phyloP scores from a whole-genome alignment of 37 sponge, comb jelly and placozoan genomes.

The Halichondria panicea region DNA sequence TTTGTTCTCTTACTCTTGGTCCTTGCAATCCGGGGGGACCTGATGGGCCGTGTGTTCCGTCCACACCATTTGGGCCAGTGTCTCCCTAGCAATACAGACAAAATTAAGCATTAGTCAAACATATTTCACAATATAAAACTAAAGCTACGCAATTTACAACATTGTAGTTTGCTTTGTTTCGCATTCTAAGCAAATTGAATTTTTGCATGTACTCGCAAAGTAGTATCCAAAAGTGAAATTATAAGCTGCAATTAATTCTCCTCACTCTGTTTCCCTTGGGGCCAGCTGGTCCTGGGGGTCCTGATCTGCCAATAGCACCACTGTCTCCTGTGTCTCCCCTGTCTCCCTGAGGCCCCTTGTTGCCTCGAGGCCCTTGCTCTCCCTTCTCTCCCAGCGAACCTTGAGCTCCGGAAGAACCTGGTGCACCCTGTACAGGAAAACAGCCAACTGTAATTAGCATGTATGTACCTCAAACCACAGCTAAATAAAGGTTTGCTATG shows the following conservation, averaged over 20 bases:
- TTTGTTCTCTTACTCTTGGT: conserved; percentile 38
- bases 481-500: neutral
- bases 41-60: conserved; percentile 38
- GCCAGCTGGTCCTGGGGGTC: conserved; percentile 50
- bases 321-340: conserved; percentile 45
- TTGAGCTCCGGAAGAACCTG: conserved; percentile 46
- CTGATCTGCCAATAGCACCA: conserved; percentile 49
- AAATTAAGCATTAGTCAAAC: neutral
- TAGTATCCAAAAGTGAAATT: neutral
- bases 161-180: no score
- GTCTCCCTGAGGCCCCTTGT: conserved; percentile 47
- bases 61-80: conserved; percentile 30
- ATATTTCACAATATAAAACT: neutral
- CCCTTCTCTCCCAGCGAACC: conserved; percentile 66
- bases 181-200: no score
- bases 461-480: neutral
- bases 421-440: conserved; percentile 31
- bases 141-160: no score
- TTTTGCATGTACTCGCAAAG: no score
- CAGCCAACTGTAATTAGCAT: neutral
- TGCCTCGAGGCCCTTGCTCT: conserved; percentile 57
- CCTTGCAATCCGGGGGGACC: conserved; percentile 67
- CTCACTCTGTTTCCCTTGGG: conserved; percentile 56
- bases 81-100: conserved; percentile 24
- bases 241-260: no score